Evolutionary conservation across 30 jellyfish, hydroid and myxozoan species (phyloP).

Genomic region (Aurelia aurita complex sp. Pacific): DNA sequence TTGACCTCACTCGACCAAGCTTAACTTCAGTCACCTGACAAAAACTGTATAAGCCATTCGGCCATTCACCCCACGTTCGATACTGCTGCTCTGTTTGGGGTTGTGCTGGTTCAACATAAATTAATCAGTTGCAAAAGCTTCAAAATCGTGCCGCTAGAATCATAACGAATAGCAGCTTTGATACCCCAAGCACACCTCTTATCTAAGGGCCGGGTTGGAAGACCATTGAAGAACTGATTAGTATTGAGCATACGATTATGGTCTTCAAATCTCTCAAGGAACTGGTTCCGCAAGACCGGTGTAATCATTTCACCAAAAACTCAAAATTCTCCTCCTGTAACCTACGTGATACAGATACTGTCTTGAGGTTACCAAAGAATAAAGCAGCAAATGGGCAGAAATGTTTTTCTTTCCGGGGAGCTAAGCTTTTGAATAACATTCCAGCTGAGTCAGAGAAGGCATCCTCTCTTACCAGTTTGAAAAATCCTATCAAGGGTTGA

Average conservation of each 20-base stretch:
- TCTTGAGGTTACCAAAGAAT: constrained; percentile 6
- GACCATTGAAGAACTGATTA: too few relatives aligned
- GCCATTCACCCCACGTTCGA: too few relatives aligned
- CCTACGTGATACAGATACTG: not conserved
- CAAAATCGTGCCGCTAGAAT: too few relatives aligned
- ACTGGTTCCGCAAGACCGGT: constrained; percentile 7
- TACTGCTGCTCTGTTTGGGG: too few relatives aligned
- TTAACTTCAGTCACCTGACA: too few relatives aligned
- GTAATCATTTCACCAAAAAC: constrained; percentile 8
- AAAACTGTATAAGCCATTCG: too few relatives aligned
- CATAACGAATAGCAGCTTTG: too few relatives aligned
- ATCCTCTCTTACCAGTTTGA: constrained; percentile 24
- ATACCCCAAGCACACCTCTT: not conserved
- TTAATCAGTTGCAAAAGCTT: not conserved
- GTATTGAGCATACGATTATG: constrained; percentile 1
- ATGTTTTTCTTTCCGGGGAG: too few relatives aligned
- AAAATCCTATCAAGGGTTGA: not conserved
- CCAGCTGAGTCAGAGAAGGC: constrained; percentile 29
- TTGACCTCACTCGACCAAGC: too few relatives aligned
- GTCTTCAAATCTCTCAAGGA: constrained; percentile 6
- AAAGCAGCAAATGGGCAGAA: too few relatives aligned
- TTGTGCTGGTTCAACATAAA: not conserved
- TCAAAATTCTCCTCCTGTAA: constrained; percentile 4
- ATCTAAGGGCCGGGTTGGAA: too few relatives aligned
- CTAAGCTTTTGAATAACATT: constrained; percentile 4